phyloP scores from a whole-genome alignment of 2,113 vertebrate species.

The Gymnorhina tibicen region DNA sequence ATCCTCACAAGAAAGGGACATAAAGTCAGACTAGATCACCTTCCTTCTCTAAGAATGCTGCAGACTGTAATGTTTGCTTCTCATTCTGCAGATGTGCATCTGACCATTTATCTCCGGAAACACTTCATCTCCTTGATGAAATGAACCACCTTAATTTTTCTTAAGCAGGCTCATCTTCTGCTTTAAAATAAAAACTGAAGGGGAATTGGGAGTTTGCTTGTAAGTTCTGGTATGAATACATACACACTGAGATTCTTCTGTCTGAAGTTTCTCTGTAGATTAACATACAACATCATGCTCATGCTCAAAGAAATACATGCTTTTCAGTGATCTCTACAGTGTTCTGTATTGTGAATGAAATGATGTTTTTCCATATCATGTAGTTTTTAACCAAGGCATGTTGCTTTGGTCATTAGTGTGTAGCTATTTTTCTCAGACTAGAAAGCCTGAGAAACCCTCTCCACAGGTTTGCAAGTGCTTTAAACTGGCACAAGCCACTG shows the following conservation, averaged over 20 bases:
- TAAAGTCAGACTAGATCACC: not conserved
- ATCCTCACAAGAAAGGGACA: not conserved
- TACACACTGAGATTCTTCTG: not conserved
- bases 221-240: not conserved
- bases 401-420: not conserved
- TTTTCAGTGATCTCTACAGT: not conserved
- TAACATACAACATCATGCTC: not conserved
- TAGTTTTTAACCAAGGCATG: not conserved
- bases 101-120: not conserved
- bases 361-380: not conserved
- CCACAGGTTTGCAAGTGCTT: not conserved
- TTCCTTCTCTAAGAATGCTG: not conserved
- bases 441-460: not conserved
- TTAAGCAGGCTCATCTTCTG: not conserved
- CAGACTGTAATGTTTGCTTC: not conserved
- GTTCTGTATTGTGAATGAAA: not conserved
- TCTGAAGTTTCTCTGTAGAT: not conserved
- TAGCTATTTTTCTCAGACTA: not conserved
- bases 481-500: not conserved
- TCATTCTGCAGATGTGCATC: not conserved
- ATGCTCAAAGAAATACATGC: not conserved
- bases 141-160: not conserved
- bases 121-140: not conserved
- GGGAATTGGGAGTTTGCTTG: not conserved
- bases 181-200: not conserved